Evolutionary conservation across 2,888 invertebrate genomes (phyloP).

Genomic region (Metacarcinus magister): DNA sequence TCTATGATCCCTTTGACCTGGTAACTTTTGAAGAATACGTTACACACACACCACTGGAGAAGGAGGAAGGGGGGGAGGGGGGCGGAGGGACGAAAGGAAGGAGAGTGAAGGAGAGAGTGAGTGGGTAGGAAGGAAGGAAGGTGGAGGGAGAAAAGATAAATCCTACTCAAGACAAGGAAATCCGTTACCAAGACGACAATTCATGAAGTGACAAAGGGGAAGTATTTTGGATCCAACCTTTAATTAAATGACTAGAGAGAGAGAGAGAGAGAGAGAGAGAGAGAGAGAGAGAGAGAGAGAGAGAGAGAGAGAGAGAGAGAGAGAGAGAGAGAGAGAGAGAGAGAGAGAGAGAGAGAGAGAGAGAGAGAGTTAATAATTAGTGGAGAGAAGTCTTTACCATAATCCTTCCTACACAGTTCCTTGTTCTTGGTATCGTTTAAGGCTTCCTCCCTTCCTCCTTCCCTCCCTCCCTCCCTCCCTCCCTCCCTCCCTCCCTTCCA

Average conservation of each 20-base stretch:
- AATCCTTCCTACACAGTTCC: neutral
- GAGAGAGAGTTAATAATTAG: neutral
- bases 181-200: neutral
- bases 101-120: no score
- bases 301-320: neutral
- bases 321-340: neutral
- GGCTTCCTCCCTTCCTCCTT: no score
- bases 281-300: neutral
- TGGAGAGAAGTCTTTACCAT: neutral
- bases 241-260: neutral
- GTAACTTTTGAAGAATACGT: neutral
- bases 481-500: no score
- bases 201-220: neutral
- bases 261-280: slow-evolving; percentile 34
- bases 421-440: neutral
- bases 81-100: neutral
- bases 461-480: neutral
- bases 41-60: neutral
- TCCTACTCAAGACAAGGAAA: neutral
- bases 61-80: neutral
- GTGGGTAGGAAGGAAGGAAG: neutral
- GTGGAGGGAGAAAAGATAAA: neutral
- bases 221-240: neutral
- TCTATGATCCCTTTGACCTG: neutral
- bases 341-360: no score